These are phyloP conservation scores for Morus bassanus DNA, from an alignment of 2,797 vertebrate genomes.

Conservation along the genomic window DNA sequence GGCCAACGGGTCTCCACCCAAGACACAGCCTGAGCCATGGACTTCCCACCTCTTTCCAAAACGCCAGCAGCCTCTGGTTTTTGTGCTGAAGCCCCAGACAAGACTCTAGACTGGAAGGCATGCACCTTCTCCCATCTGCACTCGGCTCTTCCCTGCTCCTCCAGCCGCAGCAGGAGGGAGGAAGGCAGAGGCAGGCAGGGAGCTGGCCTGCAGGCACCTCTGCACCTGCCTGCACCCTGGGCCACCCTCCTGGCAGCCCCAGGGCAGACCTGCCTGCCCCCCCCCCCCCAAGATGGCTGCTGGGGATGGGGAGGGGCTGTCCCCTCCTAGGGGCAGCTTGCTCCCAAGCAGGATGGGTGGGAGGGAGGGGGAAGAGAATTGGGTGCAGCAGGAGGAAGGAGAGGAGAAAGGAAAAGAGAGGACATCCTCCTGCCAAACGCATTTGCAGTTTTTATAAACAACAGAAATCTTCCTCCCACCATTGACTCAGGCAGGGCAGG, in stretches of 20 bases:
- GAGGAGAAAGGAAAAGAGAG: neutral
- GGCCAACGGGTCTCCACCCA: slow-evolving; percentile 4
- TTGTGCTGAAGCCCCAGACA: neutral
- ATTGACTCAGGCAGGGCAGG: neutral
- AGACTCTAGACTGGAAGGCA: neutral
- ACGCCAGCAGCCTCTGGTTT: neutral
- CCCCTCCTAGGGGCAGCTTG: neutral
- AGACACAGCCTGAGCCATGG: neutral
- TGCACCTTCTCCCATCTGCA: neutral
- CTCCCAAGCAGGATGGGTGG: neutral
- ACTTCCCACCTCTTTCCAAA: neutral
- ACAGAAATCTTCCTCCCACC: neutral
- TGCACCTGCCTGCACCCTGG: neutral
- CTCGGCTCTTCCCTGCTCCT: neutral
- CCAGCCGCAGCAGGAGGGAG: neutral
- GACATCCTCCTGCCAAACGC: neutral
- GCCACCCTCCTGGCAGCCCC: neutral
- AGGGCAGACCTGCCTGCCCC: neutral
- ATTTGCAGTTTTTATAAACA: neutral
- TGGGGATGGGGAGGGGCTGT: neutral
- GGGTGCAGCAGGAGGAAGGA: neutral
- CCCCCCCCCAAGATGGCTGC: neutral
- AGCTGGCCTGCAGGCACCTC: neutral
- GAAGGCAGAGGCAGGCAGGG: neutral
- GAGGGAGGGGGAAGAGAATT: neutral